Evolutionary conservation across 2,888 invertebrate genomes (phyloP).

Genomic region (Cetonia aurata): DNA sequence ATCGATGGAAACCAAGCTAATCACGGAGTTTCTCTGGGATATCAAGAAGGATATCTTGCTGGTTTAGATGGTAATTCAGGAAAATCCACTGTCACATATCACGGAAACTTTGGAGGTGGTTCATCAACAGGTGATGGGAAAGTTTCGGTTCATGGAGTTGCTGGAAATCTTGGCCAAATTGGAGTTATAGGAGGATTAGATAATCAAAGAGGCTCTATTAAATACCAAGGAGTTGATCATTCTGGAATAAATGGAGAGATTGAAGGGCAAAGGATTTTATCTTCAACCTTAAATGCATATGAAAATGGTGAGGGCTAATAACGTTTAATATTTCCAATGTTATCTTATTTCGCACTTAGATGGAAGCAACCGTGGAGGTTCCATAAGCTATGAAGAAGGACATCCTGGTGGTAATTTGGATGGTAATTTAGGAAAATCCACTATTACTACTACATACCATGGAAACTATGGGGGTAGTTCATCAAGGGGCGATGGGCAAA

Average conservation of each 20-base stretch:
- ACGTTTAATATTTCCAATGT: not conserved
- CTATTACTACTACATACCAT: not conserved
- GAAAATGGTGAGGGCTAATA: too few species aligned
- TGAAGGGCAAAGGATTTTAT: too few species aligned
- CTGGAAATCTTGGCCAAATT: not conserved
- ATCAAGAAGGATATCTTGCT: conserved; percentile 1
- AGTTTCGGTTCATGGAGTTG: not conserved
- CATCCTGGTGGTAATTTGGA: not conserved
- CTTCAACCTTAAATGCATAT: too few species aligned
- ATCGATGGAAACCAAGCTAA: not conserved
- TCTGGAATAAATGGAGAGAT: not conserved
- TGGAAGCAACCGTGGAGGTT: not conserved
- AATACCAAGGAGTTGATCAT: not conserved
- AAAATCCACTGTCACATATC: not conserved
- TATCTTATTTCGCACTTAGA: too few species aligned
- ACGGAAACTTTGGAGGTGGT: not conserved
- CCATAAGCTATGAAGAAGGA: conserved; percentile 11
- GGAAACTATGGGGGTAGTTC: not conserved
- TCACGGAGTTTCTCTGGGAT: conserved; percentile 1
- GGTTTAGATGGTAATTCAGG: not conserved
- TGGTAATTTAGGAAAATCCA: not conserved
- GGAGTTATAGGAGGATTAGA: not conserved
- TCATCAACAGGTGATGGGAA: not conserved
- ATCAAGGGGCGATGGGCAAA: not conserved
- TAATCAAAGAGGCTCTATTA: not conserved